Percentiles rank a stretch among this genome's conserved stretches.
Evolutionary conservation across 2,888 invertebrate genomes (phyloP).

Genomic region (Phortica okadai): DNA sequence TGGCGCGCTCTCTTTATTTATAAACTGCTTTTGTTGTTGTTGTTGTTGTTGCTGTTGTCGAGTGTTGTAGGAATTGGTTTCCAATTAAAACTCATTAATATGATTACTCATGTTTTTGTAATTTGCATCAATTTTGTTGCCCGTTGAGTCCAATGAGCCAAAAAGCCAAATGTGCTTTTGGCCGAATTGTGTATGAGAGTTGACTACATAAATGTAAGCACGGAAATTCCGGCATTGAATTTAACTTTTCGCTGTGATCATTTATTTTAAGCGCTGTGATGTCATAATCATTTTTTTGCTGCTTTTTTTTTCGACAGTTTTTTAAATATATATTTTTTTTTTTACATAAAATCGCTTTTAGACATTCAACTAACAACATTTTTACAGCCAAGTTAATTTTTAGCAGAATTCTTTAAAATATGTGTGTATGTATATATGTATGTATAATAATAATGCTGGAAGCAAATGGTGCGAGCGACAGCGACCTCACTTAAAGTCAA

Average conservation of each 20-base stretch:
- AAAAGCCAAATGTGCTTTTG: background rate
- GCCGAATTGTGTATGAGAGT: background rate
- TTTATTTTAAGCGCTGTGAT: background rate
- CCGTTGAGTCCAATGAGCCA: background rate
- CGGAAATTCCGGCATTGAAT: constrained; percentile 20
- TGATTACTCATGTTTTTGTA: constrained; percentile 71
- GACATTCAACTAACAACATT: too few species aligned
- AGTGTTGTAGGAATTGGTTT: constrained; percentile 26
- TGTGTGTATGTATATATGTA: background rate
- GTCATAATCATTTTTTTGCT: constrained; percentile 8
- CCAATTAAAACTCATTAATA: constrained; percentile 60
- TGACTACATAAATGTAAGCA: background rate
- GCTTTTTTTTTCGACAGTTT: background rate
- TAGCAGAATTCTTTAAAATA: too few species aligned
- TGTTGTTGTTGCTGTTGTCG: constrained; percentile 34
- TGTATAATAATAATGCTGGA: background rate
- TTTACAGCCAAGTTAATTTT: background rate
- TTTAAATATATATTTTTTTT: background rate
- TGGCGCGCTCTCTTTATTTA: background rate
- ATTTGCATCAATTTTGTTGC: constrained; percentile 53
- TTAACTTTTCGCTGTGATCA: background rate
- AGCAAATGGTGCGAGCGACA: background rate
- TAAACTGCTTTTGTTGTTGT: constrained; percentile 13
- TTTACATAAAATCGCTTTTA: background rate
- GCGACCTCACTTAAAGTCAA: constrained; percentile 31